Percentiles rank a stretch among this genome's conserved stretches.
Evolutionary conservation across 2,888 invertebrate species (phyloP).

Genomic region (Aleiodes alternator): DNA sequence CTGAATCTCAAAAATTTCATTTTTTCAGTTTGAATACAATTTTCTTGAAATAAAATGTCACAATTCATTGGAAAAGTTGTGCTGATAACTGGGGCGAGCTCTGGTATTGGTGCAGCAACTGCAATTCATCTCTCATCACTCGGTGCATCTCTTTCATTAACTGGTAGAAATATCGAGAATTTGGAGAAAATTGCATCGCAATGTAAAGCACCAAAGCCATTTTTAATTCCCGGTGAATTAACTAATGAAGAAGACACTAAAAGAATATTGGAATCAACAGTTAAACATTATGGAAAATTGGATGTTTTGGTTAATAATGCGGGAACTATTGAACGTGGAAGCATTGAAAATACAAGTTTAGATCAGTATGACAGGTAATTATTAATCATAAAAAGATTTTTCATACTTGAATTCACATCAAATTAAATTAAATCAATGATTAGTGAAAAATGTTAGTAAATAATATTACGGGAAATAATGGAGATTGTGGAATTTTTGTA

Average conservation of each 20-base stretch:
- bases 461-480: too few relatives aligned
- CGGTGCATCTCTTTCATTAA: constrained; percentile 85
- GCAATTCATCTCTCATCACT: constrained; percentile 85
- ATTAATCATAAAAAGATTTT: constrained; percentile 1
- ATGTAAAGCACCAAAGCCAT: constrained; percentile 77
- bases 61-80: constrained; percentile 84
- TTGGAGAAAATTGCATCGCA: constrained; percentile 77
- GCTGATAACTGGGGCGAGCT: constrained; percentile 88
- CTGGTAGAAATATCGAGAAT: constrained; percentile 83
- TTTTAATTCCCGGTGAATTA: constrained; percentile 83
- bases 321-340: constrained; percentile 88
- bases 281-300: constrained; percentile 85
- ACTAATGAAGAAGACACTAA: constrained; percentile 85
- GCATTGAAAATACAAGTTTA: constrained; percentile 89
- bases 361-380: constrained; percentile 87
- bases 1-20: too few relatives aligned
- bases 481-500: too few relatives aligned
- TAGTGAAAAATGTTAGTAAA: background rate
- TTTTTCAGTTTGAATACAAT: too few relatives aligned
- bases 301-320: constrained; percentile 95
- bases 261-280: constrained; percentile 83
- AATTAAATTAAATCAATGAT: background rate
- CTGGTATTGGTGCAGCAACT: constrained; percentile 90
- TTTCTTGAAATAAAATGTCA: background rate
- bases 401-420: background rate